Evolutionary conservation across 2,888 invertebrate species (phyloP).

Genomic region (Netelia virgata): DNA sequence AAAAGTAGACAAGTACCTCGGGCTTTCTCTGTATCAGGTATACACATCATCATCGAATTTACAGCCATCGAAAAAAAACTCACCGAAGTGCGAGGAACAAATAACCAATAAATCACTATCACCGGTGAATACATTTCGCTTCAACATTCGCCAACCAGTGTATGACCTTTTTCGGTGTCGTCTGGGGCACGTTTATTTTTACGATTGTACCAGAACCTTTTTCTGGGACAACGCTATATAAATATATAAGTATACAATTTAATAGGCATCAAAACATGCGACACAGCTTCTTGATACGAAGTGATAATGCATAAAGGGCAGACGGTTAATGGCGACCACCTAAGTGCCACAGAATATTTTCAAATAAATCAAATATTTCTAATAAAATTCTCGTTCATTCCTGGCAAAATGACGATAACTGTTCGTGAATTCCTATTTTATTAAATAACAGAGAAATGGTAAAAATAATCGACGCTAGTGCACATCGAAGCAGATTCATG

Average conservation of each 20-base stretch:
- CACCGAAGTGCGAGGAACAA: conserved; percentile 7
- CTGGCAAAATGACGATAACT: no score
- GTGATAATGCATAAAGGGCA: neutral
- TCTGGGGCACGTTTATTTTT: conserved; percentile 44
- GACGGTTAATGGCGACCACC: no score
- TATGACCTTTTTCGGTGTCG: conserved; percentile 5
- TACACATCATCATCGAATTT: neutral
- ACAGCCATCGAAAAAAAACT: conserved; percentile 11
- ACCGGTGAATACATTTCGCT: neutral
- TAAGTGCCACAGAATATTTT: no score
- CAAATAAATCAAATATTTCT: no score
- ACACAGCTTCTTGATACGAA: neutral
- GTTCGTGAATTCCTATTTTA: no score
- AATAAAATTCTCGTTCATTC: no score
- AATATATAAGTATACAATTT: neutral
- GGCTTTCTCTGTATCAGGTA: neutral
- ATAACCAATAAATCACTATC: conserved; percentile 30
- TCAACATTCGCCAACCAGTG: conserved; percentile 14
- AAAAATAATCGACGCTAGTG: no score
- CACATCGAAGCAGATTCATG: no score
- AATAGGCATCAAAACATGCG: neutral
- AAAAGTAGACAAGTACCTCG: conserved; percentile 12
- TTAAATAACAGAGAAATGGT: no score
- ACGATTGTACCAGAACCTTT: neutral
- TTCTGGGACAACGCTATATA: neutral